These are phyloP conservation scores for Eurytoma californica DNA, from an alignment of 2,888 invertebrate species.

Conservation along the genomic window DNA sequence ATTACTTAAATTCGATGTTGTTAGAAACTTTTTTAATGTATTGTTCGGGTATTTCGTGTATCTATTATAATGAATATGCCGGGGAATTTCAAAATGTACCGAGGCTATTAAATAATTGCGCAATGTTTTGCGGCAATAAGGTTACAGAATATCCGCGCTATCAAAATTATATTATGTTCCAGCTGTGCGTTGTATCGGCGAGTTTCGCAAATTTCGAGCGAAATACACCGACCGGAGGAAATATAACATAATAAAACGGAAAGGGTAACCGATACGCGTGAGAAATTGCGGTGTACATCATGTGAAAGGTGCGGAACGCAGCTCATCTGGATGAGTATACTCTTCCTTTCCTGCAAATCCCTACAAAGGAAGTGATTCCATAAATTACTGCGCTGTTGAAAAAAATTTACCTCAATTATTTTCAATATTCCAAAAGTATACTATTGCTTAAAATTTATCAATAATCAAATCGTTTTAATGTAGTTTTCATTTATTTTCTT, in stretches of 20 bases:
- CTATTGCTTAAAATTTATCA: no score
- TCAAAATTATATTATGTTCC: neutral
- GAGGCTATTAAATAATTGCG: neutral
- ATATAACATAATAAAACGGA: conserved; percentile 16
- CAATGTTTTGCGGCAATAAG: neutral
- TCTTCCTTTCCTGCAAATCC: neutral
- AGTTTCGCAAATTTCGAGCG: conserved; percentile 19
- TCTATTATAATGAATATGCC: neutral
- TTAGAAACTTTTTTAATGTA: no score
- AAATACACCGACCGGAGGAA: conserved; percentile 12
- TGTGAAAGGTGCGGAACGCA: conserved; percentile 13
- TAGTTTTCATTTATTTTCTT: no score
- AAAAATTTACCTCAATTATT: no score
- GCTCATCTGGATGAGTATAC: conserved; percentile 3
- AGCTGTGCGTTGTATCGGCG: neutral
- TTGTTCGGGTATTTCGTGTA: no score
- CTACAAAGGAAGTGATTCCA: no score
- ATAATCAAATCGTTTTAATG: no score
- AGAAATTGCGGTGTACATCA: conserved; percentile 9
- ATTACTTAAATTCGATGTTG: no score
- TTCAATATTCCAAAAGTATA: no score
- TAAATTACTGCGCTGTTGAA: no score
- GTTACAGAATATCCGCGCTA: conserved; percentile 8
- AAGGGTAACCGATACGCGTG: conserved; percentile 33
- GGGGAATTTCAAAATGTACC: neutral